Conservation (phyloP, 1,140 invertebrate species). For the Copidosoma floridanum region DNA sequence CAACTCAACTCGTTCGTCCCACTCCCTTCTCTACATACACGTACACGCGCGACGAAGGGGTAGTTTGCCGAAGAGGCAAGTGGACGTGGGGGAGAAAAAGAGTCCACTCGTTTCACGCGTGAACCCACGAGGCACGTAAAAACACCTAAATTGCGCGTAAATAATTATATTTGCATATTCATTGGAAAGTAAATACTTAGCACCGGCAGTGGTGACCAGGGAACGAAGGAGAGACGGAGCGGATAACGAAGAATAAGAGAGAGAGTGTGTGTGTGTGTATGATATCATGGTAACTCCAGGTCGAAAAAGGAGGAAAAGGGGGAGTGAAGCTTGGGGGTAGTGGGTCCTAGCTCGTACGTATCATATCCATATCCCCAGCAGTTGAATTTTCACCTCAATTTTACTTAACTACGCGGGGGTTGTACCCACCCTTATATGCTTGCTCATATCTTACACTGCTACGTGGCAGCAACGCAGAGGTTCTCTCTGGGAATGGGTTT, state of each 20-base stretch:
- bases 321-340: conserved; percentile 30
- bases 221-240: neutral
- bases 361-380: conserved; percentile 6
- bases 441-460: too few relatives aligned
- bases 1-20: too few relatives aligned
- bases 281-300: too few relatives aligned
- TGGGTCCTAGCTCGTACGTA: conserved; percentile 3
- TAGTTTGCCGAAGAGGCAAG: too few relatives aligned
- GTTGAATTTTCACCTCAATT: conserved; percentile 49
- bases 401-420: conserved; percentile 38
- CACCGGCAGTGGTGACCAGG: conserved; percentile 20
- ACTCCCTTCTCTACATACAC: too few relatives aligned
- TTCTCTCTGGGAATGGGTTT: too few relatives aligned
- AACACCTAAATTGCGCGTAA: conserved; percentile 56
- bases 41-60: too few relatives aligned
- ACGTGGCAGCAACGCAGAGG: too few relatives aligned
- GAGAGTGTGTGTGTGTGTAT: too few relatives aligned
- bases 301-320: too few relatives aligned
- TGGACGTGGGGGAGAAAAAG: conserved; percentile 21
- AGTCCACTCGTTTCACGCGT: neutral
- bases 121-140: conserved; percentile 43
- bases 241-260: conserved; percentile 17
- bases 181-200: conserved; percentile 60
- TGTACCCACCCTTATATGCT: too few relatives aligned
- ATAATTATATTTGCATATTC: conserved; percentile 60